Conservation (phyloP, 2,113 vertebrate genomes). For the Micromys minutus region DNA sequence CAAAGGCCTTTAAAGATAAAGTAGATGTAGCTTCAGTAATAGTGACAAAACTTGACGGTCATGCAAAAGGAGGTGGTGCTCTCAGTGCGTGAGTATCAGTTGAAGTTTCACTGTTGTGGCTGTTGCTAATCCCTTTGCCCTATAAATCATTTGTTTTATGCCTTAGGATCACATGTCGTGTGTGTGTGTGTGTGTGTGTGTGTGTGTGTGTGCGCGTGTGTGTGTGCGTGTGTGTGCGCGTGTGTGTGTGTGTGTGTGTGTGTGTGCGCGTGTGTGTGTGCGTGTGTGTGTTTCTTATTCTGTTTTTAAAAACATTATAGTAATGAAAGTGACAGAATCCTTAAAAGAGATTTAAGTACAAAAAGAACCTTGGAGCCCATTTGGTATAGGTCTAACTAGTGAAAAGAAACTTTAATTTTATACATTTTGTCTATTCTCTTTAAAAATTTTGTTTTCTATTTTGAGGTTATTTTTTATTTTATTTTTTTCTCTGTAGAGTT, state of each 20-base stretch:
- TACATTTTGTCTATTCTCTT: slow-evolving; percentile 49
- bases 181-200: background rate
- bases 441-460: slow-evolving; percentile 49
- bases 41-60: slow-evolving; percentile 97
- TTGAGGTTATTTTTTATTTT: slow-evolving; percentile 53
- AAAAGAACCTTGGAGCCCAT: slow-evolving; percentile 44
- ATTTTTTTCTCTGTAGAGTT: slow-evolving; percentile 86
- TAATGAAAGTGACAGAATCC: background rate
- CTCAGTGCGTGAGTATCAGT: slow-evolving; percentile 95
- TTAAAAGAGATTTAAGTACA: slow-evolving; percentile 38
- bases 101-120: background rate
- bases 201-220: background rate
- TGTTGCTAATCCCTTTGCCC: background rate
- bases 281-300: background rate
- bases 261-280: too few relatives aligned
- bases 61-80: slow-evolving; percentile 98
- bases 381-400: slow-evolving; percentile 37
- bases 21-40: slow-evolving; percentile 99
- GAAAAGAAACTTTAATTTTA: slow-evolving; percentile 51
- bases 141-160: background rate
- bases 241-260: too few relatives aligned
- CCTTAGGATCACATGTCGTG: background rate
- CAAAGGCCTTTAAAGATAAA: slow-evolving; percentile 99
- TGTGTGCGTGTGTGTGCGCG: background rate
- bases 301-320: slow-evolving; percentile 24